Evolutionary conservation across 1,140 invertebrate genomes (phyloP), one percentile per base, ranked within the genome.

Genomic region (Bombus huntii): DNA sequence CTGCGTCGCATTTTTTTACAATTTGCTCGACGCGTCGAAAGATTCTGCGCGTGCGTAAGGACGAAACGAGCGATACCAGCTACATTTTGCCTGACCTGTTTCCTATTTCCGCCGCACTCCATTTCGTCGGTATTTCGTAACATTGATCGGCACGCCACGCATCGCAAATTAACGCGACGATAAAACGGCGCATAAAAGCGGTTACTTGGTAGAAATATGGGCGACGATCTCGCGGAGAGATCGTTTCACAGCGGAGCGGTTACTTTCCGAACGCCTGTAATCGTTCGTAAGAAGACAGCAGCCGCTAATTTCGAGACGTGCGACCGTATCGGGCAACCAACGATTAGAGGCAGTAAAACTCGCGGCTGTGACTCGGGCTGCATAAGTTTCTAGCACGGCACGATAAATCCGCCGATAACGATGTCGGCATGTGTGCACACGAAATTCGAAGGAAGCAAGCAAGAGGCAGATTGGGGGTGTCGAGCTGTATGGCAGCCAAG

Each of bases 361-460:
- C 5, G 70, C 65, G 39, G 65, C 42, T n/a, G 37, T 12, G 34
- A 25, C 59, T 34, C 31, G 53, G 62, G 31, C 77, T 25, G 62
- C 81, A 79, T 86, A 82, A 89, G 76, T 89, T 86, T 82, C 65
- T 42, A 31, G 42, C 44, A 4, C 22, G 53, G 25, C 8, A 47
- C 37, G 88, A 87, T 90, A 89, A 89, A 87, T 62, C 42, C 22
- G 53, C 18, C 85, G 88, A 90, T 90, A 90, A 81, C 62, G 57
- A 34, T 31, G 31, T 53, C 47, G 72, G 65, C 42, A 65, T 59
- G 53, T 57, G 68, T 28, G 28, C 59, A n/a, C 76, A 59, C 53
- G 82, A 78, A 74, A 71, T 70, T 47, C 34, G 13, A 1, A 34
- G 25, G 42, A n/a, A 31, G 65, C 3, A 34, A 53, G 6, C 6